Percentiles rank a stretch among this genome's conserved stretches.
phyloP scores from a whole-genome alignment of 2,888 invertebrate genomes.

The Agrotis puta region DNA sequence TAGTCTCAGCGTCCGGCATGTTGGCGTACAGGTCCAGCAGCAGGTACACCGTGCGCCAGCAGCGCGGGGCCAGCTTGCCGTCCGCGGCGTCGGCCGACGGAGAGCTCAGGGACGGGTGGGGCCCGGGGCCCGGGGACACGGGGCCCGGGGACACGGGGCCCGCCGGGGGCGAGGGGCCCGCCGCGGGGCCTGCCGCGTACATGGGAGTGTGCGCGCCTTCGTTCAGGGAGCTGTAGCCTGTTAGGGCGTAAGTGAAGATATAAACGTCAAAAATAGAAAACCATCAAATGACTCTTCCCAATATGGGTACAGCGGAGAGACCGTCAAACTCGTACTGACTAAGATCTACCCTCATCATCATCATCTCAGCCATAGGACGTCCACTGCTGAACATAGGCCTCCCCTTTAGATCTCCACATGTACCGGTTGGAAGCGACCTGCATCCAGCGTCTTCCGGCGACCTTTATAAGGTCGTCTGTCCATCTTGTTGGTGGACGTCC shows the following conservation, averaged over 20 bases:
- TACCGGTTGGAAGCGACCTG: no score
- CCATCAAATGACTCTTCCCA: no score
- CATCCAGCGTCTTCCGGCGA: no score
- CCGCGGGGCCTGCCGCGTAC: conserved; percentile 69
- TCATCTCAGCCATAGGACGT: no score
- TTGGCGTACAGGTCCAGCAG: conserved; percentile 97
- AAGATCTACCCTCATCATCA: no score
- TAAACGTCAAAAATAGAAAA: no score
- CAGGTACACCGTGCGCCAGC: conserved; percentile 98
- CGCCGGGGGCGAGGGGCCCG: conserved; percentile 76
- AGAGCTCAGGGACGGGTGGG: conserved; percentile 50
- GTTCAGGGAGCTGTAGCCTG: conserved; percentile 95
- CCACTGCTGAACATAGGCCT: no score
- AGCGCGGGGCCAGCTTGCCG: conserved; percentile 93
- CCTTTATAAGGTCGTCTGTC: no score
- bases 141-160: conserved; percentile 44
- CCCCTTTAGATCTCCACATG: no score
- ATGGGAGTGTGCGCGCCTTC: conserved; percentile 94
- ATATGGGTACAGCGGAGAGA: no score
- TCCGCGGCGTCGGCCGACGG: conserved; percentile 63
- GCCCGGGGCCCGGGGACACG: conserved; percentile 90
- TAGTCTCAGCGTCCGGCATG: conserved; percentile 98
- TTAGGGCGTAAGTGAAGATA: rapidly evolving
- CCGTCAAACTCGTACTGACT: no score
- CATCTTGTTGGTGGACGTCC: no score